Evolutionary conservation across 2,797 vertebrate species (phyloP), one percentile per base, ranked within the genome.

Genomic region (Phoxinus dragarum): DNA sequence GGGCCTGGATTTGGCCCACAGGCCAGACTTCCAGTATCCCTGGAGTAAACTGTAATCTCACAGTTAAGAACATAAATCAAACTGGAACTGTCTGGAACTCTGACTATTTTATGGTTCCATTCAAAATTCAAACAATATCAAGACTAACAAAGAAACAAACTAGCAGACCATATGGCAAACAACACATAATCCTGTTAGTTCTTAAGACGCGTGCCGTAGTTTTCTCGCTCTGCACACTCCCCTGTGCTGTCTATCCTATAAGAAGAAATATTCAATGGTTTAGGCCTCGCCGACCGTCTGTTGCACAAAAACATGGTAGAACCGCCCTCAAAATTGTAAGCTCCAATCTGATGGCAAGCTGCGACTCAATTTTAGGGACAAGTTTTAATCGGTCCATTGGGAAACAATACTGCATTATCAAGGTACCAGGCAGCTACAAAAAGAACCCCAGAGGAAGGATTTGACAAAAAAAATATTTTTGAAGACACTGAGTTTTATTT

Each of bases 151-250:
- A 64, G 14, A 27, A 61, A 66, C 27, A 23, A 40, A 5, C 17
- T 17, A 44, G 76, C 40, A 66, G 38, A 44, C 38, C 56, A 31
- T 66, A 79, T 64, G 76, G 23, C 76, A 78, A 56, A 61, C 21
- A 78, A 78, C 31, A 56, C 38, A 61, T 78, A 78, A 64, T 78
- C 76, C 56, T 64, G 76, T 64, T 78, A 78, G 59, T 38, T 64
- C 12, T 59, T 74, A 52, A 74, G 27, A 49, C 27, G 49, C 5
- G n/a, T 75, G 49, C 6, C 49, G 36, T 52, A 36, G 17, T 21
- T 21, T 21, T 61, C 23, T 40, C 34, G 1, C 52, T 59, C 52
- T 56, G 14, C 21, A n/a, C 69, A 6, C 54, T 78, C 56, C 49
- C 49, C 31, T 23, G 49, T 2, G 47, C 10, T 0, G 10, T 36